Percentiles rank a stretch among this genome's conserved stretches.
phyloP scores from a whole-genome alignment of 2,113 vertebrate species.

The Campylomormyrus tamandua region DNA sequence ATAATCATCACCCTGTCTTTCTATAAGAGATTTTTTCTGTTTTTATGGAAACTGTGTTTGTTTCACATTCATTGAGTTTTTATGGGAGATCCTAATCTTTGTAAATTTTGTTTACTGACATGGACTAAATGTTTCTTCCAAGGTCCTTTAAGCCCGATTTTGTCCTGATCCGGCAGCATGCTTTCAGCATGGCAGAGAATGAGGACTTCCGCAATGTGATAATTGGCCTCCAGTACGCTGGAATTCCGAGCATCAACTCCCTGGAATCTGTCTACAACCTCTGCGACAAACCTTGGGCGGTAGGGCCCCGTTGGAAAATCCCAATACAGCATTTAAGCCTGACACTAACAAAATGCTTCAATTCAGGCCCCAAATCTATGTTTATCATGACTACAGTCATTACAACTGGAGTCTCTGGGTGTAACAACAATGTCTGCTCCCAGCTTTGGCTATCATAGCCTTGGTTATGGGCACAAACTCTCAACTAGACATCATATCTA shows the following conservation, averaged over 20 bases:
- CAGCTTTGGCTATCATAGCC: background rate
- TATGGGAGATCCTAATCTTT: background rate
- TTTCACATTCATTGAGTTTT: background rate
- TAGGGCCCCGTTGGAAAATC: slow-evolving; percentile 38
- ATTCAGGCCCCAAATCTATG: background rate
- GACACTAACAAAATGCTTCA: background rate
- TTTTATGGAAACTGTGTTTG: background rate
- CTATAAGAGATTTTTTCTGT: background rate
- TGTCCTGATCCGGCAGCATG: slow-evolving; percentile 88
- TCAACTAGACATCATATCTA: background rate
- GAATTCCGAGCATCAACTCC: slow-evolving; percentile 85
- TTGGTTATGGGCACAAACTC: background rate
- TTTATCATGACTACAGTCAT: background rate
- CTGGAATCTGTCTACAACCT: slow-evolving; percentile 94
- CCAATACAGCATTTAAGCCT: background rate
- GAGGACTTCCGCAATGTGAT: slow-evolving; percentile 92
- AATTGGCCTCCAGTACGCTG: slow-evolving; percentile 91
- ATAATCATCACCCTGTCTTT: background rate
- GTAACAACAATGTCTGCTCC: background rate
- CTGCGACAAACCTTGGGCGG: slow-evolving; percentile 97
- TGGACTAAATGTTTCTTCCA: background rate
- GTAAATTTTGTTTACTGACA: background rate
- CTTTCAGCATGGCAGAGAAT: slow-evolving; percentile 92
- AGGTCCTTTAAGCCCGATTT: slow-evolving; percentile 95
- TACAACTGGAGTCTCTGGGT: background rate